Conservation (phyloP, 1,140 invertebrate genomes). For the Panagrolaimus sp. region DNA sequence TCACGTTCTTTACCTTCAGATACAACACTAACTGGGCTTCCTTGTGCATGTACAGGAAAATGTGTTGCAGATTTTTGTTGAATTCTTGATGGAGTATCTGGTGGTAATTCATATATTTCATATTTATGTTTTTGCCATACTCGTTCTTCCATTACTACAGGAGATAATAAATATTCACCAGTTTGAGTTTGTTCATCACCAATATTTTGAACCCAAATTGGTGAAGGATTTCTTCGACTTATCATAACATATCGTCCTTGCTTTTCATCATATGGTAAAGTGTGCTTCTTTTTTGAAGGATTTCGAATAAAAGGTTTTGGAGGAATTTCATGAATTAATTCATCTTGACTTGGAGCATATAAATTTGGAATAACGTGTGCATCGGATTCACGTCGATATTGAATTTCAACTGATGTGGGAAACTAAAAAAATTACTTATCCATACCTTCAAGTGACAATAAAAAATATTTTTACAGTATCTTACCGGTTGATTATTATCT, state of each 20-base stretch:
- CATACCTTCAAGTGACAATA: too few relatives aligned
- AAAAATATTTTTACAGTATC: slow-evolving; percentile 1
- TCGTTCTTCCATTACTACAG: not conserved
- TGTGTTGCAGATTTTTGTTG: not conserved
- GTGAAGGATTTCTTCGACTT: not conserved
- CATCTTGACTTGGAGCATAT: not conserved
- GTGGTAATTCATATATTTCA: not conserved
- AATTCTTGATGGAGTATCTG: not conserved
- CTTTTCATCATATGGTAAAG: not conserved
- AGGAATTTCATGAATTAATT: not conserved
- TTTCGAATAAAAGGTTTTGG: not conserved
- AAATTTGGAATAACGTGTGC: not conserved
- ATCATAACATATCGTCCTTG: not conserved
- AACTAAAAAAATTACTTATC: too few relatives aligned
- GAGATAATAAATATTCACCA: not conserved
- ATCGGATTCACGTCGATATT: slow-evolving; percentile 10
- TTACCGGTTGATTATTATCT: slow-evolving; percentile 3
- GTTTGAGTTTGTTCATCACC: not conserved
- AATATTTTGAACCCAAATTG: not conserved
- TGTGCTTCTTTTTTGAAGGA: slow-evolving; percentile 6
- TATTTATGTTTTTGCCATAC: slow-evolving; percentile 8
- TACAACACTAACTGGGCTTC: not conserved
- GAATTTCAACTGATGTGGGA: slow-evolving; percentile 6
- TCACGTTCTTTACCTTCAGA: slow-evolving; percentile 6
- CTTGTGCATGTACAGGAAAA: slow-evolving; percentile 6